Percentiles rank a stretch among this genome's conserved stretches.
Evolutionary conservation across 1,140 invertebrate genomes (phyloP).

Genomic region (Atta texana): DNA sequence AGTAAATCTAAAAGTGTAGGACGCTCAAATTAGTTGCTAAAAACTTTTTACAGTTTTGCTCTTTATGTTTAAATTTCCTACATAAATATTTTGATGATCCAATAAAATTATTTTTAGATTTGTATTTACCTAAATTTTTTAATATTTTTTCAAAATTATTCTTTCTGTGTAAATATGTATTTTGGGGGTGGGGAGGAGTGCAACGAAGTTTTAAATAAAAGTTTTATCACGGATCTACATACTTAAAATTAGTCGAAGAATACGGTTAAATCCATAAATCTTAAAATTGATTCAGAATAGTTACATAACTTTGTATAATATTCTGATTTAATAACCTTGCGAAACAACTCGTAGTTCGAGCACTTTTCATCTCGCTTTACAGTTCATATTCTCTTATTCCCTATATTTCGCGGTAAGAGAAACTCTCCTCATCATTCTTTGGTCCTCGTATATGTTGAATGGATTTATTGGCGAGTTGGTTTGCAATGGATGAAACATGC

Average conservation of each 20-base stretch:
- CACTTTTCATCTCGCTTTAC: constrained; percentile 32
- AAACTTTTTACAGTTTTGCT: no score
- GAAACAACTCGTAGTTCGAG: neutral
- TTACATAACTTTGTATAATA: neutral
- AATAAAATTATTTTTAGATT: no score
- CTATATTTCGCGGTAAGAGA: constrained; percentile 6
- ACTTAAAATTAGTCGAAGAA: neutral
- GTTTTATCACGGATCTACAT: neutral
- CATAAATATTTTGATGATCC: no score
- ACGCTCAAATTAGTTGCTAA: no score
- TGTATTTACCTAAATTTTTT: no score
- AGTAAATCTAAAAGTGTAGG: no score
- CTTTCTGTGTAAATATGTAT: neutral
- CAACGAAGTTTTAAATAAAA: neutral
- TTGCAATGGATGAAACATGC: constrained; percentile 40
- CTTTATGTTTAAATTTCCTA: no score
- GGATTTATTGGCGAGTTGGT: constrained; percentile 46
- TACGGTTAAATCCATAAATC: neutral
- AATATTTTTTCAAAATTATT: no score
- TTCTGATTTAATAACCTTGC: constrained; percentile 14
- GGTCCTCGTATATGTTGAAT: constrained; percentile 10
- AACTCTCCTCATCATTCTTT: constrained; percentile 37
- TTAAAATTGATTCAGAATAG: neutral
- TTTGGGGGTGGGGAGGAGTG: neutral
- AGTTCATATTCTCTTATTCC: constrained; percentile 5